A percentile compares a stretch with the other conserved stretches of the same genome.
Evolutionary conservation across 2,888 invertebrate species (phyloP).

Genomic region (Magallana nippona): DNA sequence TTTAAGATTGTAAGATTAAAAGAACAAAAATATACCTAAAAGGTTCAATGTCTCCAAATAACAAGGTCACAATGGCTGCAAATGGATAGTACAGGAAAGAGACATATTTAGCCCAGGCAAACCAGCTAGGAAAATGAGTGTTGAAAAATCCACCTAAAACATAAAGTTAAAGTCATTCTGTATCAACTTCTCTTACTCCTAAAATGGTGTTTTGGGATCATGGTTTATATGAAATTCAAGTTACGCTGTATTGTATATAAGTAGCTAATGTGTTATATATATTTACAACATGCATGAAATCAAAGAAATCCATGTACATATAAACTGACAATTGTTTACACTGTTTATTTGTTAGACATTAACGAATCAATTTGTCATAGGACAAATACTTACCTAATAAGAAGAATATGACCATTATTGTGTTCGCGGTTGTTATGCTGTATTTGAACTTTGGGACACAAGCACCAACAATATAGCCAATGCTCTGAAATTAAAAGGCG

Average conservation of each 20-base stretch:
- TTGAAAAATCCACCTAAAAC: slow-evolving; percentile 65
- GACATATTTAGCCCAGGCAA: slow-evolving; percentile 63
- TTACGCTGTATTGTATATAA: too few relatives aligned
- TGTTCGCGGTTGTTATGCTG: slow-evolving; percentile 88
- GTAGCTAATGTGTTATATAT: too few relatives aligned
- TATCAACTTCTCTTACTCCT: neutral
- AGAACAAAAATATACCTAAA: slow-evolving; percentile 83
- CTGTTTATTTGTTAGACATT: neutral
- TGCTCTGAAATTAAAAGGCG: slow-evolving; percentile 59
- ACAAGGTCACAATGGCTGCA: slow-evolving; percentile 90
- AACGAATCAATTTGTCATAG: too few relatives aligned
- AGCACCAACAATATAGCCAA: slow-evolving; percentile 88
- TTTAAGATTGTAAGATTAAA: too few relatives aligned
- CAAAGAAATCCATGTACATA: too few relatives aligned
- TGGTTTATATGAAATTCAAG: too few relatives aligned
- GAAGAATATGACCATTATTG: slow-evolving; percentile 88
- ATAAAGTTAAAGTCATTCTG: neutral
- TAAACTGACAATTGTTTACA: too few relatives aligned
- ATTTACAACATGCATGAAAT: too few relatives aligned
- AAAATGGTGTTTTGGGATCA: too few relatives aligned
- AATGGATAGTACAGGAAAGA: slow-evolving; percentile 86
- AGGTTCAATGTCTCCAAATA: slow-evolving; percentile 86
- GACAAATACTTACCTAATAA: slow-evolving; percentile 80
- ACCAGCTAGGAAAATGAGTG: slow-evolving; percentile 61
- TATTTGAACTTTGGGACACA: slow-evolving; percentile 89